Conservation (phyloP, 2,797 vertebrate species). For the Lacerta bilineata region DNA sequence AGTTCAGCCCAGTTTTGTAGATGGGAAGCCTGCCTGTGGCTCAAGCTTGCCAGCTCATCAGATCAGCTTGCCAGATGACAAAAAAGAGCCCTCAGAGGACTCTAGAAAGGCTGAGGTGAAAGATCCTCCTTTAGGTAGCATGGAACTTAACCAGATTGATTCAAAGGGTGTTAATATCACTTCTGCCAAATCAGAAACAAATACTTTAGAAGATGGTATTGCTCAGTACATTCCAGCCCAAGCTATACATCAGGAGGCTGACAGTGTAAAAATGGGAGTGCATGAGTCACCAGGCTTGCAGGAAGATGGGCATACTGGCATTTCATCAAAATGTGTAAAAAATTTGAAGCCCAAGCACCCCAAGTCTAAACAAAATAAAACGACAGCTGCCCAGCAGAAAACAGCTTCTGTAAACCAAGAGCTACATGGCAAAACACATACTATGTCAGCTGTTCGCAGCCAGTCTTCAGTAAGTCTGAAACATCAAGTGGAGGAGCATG, state of each 20-base stretch:
- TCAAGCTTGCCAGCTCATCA: slow-evolving; percentile 67
- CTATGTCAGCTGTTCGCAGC: slow-evolving; percentile 72
- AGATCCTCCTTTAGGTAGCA: slow-evolving; percentile 52
- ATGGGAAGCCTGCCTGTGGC: slow-evolving; percentile 62
- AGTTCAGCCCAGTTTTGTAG: slow-evolving; percentile 60
- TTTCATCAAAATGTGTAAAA: slow-evolving; percentile 75
- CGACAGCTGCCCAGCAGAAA: slow-evolving; percentile 67
- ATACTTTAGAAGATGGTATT: slow-evolving; percentile 64
- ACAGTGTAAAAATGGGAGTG: slow-evolving; percentile 58
- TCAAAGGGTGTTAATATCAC: slow-evolving; percentile 60
- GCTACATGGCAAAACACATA: slow-evolving; percentile 76
- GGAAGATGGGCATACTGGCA: slow-evolving; percentile 60
- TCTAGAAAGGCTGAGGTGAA: slow-evolving; percentile 51
- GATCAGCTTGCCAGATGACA: slow-evolving; percentile 59
- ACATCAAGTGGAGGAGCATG: slow-evolving; percentile 79
- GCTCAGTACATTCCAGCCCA: slow-evolving; percentile 62
- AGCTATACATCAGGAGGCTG: slow-evolving; percentile 57
- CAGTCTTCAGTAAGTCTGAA: slow-evolving; percentile 79
- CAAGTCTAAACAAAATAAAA: slow-evolving; percentile 76
- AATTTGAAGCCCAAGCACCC: slow-evolving; percentile 64
- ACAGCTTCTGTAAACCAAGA: slow-evolving; percentile 61
- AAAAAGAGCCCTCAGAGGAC: slow-evolving; percentile 59
- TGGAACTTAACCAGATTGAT: slow-evolving; percentile 64
- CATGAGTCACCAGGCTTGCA: slow-evolving; percentile 60
- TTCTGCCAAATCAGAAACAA: slow-evolving; percentile 67